A percentile compares a stretch with the other conserved stretches of the same genome.
Conservation (phyloP, 1,140 invertebrate genomes). For the Babylonia areolata region DNA sequence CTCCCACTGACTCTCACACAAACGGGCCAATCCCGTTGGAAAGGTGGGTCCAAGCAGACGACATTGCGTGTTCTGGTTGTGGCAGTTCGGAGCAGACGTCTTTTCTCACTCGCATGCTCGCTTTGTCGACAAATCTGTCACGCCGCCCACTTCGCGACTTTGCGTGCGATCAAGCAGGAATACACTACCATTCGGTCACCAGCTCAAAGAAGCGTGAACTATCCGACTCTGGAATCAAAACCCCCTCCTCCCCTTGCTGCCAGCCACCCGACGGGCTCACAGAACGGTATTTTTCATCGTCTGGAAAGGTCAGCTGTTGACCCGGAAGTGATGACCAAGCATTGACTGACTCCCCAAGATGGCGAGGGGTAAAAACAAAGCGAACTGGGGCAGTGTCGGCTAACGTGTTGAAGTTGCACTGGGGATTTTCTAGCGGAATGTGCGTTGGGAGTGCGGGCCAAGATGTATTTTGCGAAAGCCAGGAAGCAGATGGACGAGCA, state of each 20-base stretch:
- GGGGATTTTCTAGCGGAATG: not conserved
- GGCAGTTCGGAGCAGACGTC: not conserved
- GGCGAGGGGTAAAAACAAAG: slow-evolving; percentile 49
- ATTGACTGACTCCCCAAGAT: slow-evolving; percentile 44
- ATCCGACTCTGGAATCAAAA: not conserved
- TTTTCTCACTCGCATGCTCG: not conserved
- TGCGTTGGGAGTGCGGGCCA: slow-evolving; percentile 21
- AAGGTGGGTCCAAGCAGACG: slow-evolving; percentile 3
- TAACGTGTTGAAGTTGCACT: not conserved
- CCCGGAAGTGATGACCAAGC: slow-evolving; percentile 52
- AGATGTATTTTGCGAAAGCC: slow-evolving; percentile 64
- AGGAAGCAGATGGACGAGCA: slow-evolving; percentile 59
- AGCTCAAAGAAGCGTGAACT: not conserved
- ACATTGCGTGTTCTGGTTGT: not conserved
- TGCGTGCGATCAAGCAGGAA: slow-evolving; percentile 1
- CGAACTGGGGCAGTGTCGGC: slow-evolving; percentile 33
- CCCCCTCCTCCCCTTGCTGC: not conserved
- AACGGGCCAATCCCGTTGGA: not conserved
- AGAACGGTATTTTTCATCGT: not conserved
- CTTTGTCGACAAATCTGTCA: slow-evolving; percentile 8
- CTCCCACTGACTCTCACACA: not conserved
- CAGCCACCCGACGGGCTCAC: not conserved
- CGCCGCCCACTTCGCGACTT: slow-evolving; percentile 8
- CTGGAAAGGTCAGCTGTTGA: slow-evolving; percentile 44
- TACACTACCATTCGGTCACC: not conserved